A percentile compares a stretch with the other conserved stretches of the same genome.
These are phyloP conservation scores for Cloeon dipterum DNA, from an alignment of 2,888 invertebrate species.

Conservation along the genomic window DNA sequence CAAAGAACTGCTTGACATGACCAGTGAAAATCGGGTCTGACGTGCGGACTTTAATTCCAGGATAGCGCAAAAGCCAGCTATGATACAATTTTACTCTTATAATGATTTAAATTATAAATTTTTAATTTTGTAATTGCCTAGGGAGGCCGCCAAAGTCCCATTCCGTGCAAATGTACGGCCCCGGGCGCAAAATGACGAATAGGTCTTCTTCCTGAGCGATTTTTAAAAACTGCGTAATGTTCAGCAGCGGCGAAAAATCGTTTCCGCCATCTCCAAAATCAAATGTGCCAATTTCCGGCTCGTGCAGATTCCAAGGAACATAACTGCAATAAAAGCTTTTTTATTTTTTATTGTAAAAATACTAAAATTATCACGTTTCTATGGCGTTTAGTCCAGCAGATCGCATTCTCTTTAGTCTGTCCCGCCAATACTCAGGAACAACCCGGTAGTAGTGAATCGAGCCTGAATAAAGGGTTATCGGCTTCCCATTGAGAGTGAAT, in stretches of 20 bases:
- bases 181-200: slow-evolving; percentile 24
- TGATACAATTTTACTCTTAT: slow-evolving; percentile 1
- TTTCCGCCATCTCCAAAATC: slow-evolving; percentile 16
- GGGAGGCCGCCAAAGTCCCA: slow-evolving; percentile 24
- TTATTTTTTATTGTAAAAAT: not conserved
- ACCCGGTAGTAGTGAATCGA: slow-evolving; percentile 28
- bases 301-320: slow-evolving; percentile 21
- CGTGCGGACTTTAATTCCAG: slow-evolving; percentile 21
- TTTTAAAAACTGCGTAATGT: slow-evolving; percentile 17
- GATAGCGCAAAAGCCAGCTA: slow-evolving; percentile 22
- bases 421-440: slow-evolving; percentile 24
- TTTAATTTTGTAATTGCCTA: slow-evolving; percentile 11
- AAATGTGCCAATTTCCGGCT: slow-evolving; percentile 15
- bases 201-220: slow-evolving; percentile 23
- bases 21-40: slow-evolving; percentile 18
- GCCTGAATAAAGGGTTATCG: slow-evolving; percentile 23
- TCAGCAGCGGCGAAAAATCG: slow-evolving; percentile 14
- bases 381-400: slow-evolving; percentile 26
- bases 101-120: not conserved
- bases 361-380: slow-evolving; percentile 18
- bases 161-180: slow-evolving; percentile 30
- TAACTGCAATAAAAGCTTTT: slow-evolving; percentile 12
- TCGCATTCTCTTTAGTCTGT: slow-evolving; percentile 23
- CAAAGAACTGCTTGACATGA: slow-evolving; percentile 19
- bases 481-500: slow-evolving; percentile 20